Base-by-base conservation (phyloP, 2,113 vertebrate genomes). In the Uria lomvia region DNA sequence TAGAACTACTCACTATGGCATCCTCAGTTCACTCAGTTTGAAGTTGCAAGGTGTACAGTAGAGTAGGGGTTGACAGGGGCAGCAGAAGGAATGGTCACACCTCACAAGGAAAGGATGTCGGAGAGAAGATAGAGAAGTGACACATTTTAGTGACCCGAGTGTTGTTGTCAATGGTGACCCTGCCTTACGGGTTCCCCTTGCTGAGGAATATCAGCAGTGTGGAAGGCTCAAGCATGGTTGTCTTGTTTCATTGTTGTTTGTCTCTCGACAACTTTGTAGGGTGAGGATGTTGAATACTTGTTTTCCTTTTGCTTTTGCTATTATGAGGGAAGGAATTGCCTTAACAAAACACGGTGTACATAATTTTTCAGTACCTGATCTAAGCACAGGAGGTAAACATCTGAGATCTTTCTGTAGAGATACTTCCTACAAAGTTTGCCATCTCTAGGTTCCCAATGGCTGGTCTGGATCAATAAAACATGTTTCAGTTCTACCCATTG, bases 141-240 rank as follows among this genome's bases (percentile, higher is more conserved):
- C 15, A 30, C 11, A 9, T 66, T 34, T 66, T 84, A 6, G 9
- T 49, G 40, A 34, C 11, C 12, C 6, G 3, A 62, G 9, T 26
- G 19, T 14, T 75, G 15, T 4, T 2, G 1, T 6, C 8, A 22
- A 2, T 45, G 32, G 24, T 59, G 16, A 5, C 30, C 12, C 27
- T 15, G 34, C 4, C 16, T 36, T 58, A 40, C 2, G 6, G 26
- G 4, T 19, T 50, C 21, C 29, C 8, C 43, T 45, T 47, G 13
- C 19, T 50, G 5, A 74, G 45, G 1, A 36, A 7, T 53, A 77
- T 43, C n/a, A 43, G 16, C 60, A 67, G 17, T 7, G n/a, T 43
- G 8, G 29, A 90, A 72, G 13, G 26, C 9, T 86, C 29, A 63
- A 15, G 21, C 11, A 38, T 8, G 4, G 7, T 5, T 67, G 11